Evolutionary conservation across 2,113 vertebrate species (phyloP), one percentile per base, ranked within the genome.

Genomic region (Willisornis vidua): DNA sequence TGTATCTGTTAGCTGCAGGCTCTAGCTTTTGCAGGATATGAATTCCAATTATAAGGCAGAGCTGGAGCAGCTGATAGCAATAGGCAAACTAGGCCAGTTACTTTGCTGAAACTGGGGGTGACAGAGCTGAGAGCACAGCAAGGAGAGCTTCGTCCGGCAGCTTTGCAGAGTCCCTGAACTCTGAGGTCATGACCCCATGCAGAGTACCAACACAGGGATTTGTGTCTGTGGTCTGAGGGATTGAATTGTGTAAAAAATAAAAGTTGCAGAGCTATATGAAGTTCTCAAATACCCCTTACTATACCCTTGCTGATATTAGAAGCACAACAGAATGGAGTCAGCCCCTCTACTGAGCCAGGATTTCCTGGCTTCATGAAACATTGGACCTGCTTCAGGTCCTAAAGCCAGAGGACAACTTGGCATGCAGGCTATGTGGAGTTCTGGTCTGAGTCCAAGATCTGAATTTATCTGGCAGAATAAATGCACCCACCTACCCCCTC

Each of bases 1-100:
- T 88, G 26, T 85, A 76, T 87, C 85, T 92, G 51, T 75, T 90
- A 90, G 92, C 88, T 90, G 65, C 88, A 92, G 95, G 82, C 52
- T 86, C 17, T 45, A 54, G 65, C 25, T 83, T 90, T 81, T 80
- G 51, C 48, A 78, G 52, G 61, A n/a, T 81, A 8, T 89, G 86
- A 94, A 87, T 92, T 94, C 68, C 61, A 89, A 61, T 78, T 87
- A 81, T 57, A 68, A 87, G 14, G 24, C 43, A 61, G 75, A 49
- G 65, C 39, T 86, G 68, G 28, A 63, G 28, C 52, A 43, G 52
- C 26, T 1, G 3, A 48, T 46, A 76, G 25, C 3, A 52, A 74
- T 17, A 77, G 45, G 43, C 55, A 71, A 90, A 66, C 9, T 24
- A 61, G 24, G 65, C 45, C 28, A 63, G 39, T 55, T 46, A 5